Evolutionary conservation across 2,797 vertebrate species (phyloP).

Genomic region (Eupleurogrammus muticus): DNA sequence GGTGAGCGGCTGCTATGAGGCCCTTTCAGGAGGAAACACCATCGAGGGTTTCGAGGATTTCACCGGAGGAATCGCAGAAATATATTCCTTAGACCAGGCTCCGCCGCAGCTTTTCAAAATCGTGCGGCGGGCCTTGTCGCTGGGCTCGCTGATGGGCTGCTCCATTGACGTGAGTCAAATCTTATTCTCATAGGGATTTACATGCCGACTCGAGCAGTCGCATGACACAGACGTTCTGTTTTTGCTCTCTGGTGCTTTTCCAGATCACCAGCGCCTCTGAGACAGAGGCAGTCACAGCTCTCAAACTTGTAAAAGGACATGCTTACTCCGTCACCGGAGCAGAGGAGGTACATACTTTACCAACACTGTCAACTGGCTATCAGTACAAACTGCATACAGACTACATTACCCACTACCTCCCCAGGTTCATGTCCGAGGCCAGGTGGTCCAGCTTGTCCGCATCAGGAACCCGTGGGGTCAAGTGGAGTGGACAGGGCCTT

Average conservation of each 20-base stretch:
- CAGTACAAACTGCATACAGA: not conserved
- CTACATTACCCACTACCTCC: not conserved
- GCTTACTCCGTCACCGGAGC: slow-evolving; percentile 86
- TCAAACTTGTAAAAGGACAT: slow-evolving; percentile 86
- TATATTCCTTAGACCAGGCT: slow-evolving; percentile 81
- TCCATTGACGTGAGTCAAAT: slow-evolving; percentile 83
- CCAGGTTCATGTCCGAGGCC: slow-evolving; percentile 84
- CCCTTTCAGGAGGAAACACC: slow-evolving; percentile 88
- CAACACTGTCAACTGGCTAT: not conserved
- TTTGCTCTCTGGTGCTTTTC: slow-evolving; percentile 24
- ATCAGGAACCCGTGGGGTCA: slow-evolving; percentile 94
- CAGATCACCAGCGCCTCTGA: slow-evolving; percentile 80
- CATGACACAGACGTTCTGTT: not conserved
- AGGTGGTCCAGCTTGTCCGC: slow-evolving; percentile 85
- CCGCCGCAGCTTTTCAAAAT: slow-evolving; percentile 86
- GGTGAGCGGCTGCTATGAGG: slow-evolving; percentile 89
- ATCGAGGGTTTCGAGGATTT: slow-evolving; percentile 94
- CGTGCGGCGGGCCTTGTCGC: slow-evolving; percentile 84
- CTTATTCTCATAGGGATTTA: slow-evolving; percentile 30
- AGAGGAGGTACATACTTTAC: slow-evolving; percentile 66
- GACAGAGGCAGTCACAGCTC: slow-evolving; percentile 77
- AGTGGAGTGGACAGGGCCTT: slow-evolving; percentile 93
- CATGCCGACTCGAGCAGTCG: not conserved
- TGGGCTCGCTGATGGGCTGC: slow-evolving; percentile 90
- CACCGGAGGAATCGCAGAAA: slow-evolving; percentile 93